Evolutionary conservation across 2,888 invertebrate species (phyloP).

Genomic region (Meandrusa payeni): DNA sequence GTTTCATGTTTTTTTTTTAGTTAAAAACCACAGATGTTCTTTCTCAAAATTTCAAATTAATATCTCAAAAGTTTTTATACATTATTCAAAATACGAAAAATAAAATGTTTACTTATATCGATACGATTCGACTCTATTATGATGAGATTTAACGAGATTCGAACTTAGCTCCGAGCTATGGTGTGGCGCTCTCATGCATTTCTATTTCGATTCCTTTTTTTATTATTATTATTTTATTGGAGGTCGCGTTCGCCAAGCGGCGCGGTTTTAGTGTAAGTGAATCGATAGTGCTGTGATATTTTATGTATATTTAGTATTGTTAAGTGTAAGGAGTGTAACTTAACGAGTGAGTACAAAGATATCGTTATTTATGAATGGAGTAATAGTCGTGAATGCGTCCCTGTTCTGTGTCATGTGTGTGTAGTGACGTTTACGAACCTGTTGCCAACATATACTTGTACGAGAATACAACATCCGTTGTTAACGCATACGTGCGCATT

Average conservation of each 20-base stretch:
- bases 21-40: slow-evolving; percentile 3
- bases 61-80: too few species aligned
- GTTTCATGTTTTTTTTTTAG: too few species aligned
- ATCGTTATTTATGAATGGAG: slow-evolving; percentile 50
- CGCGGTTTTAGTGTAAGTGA: slow-evolving; percentile 72
- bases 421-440: too few species aligned
- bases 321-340: slow-evolving; percentile 65
- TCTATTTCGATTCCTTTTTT: slow-evolving; percentile 72
- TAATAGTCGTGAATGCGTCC: slow-evolving; percentile 31
- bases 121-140: too few species aligned
- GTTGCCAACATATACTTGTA: too few species aligned
- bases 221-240: slow-evolving; percentile 44
- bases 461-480: too few species aligned
- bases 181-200: slow-evolving; percentile 54
- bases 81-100: too few species aligned
- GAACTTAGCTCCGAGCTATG: background rate
- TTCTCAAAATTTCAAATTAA: too few species aligned
- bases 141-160: background rate
- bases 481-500: background rate
- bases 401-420: background rate
- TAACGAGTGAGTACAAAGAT: slow-evolving; percentile 69
- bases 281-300: slow-evolving; percentile 81
- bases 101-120: too few species aligned
- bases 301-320: slow-evolving; percentile 74
- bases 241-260: slow-evolving; percentile 65